Evolutionary conservation across 1,140 invertebrate genomes (phyloP), one percentile per base, ranked within the genome.

Genomic region (Drosophila virilis): DNA sequence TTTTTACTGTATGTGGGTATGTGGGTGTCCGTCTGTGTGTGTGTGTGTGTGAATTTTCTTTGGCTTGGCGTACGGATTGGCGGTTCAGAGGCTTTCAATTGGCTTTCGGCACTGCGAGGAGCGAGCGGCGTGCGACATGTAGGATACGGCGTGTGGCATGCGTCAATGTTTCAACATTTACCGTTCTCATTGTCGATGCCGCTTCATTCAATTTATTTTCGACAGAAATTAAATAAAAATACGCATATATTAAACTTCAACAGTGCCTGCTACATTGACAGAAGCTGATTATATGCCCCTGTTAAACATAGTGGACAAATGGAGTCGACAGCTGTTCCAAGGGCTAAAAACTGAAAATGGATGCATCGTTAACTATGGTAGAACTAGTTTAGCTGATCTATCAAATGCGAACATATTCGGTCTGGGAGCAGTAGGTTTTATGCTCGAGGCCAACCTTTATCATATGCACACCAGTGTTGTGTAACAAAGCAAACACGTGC

Each of bases 171-270:
- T 80, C 69, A 85, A 78, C 82, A 80, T 80, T 85, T 77, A 48
- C 67, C 65, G 12, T 65, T 59, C 72, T 62, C 59, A 74, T 70
- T 74, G 59, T 74, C 67, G 45, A 38, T 65, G 69, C 52, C 52
- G 37, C 40, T 75, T 70, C 51, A 68, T 82, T 75, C 69, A 79
- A 79, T 86, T 86, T 88, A 88, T 73, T 60, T 81, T 86, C 66
- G 68, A 86, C 74, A 79, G 76, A 82, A 86, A 86, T 86, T 86
- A 83, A 86, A 82, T 86, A 86, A 86, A 82, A 88, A 88, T 86
- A 86, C 77, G 75, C 82, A 72, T 70, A 72, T 57, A 75, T 88
- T 62, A 61, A 77, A 70, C 58, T 64, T 40, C 13, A 61, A 58
- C 58, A 62, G 57, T 32, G 33, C 22, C 22, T 52, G 57, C 35